Evolutionary conservation across 2,888 invertebrate species (phyloP).

Genomic region (Dioctria rufipes): DNA sequence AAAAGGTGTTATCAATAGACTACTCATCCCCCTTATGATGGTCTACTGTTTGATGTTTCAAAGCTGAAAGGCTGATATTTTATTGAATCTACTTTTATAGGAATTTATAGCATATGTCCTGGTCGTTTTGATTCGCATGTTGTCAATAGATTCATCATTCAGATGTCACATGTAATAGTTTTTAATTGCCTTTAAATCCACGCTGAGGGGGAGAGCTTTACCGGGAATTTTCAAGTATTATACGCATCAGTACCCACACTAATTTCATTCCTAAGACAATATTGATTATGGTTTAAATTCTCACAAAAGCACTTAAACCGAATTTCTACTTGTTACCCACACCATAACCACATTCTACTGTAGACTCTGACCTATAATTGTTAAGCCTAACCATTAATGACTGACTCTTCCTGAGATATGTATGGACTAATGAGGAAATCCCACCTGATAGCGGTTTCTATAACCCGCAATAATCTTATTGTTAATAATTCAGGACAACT

Average conservation of each 20-base stretch:
- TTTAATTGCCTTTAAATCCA: background rate
- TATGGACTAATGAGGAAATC: background rate
- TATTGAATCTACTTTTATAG: background rate
- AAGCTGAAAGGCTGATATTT: background rate
- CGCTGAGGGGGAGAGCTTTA: background rate
- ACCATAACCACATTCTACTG: too few species aligned
- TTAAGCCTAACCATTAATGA: too few species aligned
- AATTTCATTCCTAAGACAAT: background rate
- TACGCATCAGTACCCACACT: background rate
- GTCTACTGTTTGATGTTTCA: background rate
- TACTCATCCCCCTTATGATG: background rate
- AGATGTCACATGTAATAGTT: conserved; percentile 12
- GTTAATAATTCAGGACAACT: background rate
- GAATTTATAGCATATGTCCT: conserved; percentile 27
- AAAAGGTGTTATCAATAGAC: background rate
- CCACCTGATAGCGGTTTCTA: background rate
- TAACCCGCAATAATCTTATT: background rate
- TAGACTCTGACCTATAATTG: too few species aligned
- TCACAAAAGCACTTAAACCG: background rate
- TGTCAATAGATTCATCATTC: conserved; percentile 23
- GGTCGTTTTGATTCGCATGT: conserved; percentile 8
- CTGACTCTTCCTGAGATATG: too few species aligned
- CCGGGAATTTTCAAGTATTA: background rate
- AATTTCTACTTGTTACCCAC: background rate
- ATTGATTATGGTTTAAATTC: background rate